A percentile compares a stretch with the other conserved stretches of the same genome.
Conservation (phyloP, 2,797 vertebrate species). For the Sus cebifrons region DNA sequence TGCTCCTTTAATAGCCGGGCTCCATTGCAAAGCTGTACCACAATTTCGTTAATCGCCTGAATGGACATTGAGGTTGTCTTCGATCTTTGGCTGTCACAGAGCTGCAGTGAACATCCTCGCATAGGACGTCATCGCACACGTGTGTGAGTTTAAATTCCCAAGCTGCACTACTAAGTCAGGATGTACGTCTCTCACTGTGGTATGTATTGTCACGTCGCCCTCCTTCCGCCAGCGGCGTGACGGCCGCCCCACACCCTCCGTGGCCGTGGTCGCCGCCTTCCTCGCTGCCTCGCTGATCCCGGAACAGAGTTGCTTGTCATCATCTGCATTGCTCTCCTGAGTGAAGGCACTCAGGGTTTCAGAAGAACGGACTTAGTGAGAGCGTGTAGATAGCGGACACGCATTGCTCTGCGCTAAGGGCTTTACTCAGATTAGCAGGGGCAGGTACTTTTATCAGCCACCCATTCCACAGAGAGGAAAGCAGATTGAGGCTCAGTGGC, state of each 20-base stretch:
- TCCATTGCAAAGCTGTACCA: accelerated
- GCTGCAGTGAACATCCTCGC: slow-evolving; percentile 14
- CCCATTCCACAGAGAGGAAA: background rate
- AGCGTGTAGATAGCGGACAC: background rate
- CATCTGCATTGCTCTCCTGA: background rate
- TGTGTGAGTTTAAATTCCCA: slow-evolving; percentile 54
- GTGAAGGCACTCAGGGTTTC: background rate
- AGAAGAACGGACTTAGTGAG: background rate
- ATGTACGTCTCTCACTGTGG: background rate
- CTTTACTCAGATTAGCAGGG: background rate
- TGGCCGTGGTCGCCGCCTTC: accelerated
- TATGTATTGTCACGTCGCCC: accelerated
- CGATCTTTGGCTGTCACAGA: background rate
- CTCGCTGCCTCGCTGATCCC: background rate
- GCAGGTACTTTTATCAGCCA: background rate
- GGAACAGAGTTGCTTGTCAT: accelerated
- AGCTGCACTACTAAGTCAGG: slow-evolving; percentile 14
- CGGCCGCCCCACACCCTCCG: accelerated
- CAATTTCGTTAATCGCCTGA: background rate
- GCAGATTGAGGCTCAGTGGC: background rate
- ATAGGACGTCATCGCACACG: background rate
- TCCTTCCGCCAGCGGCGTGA: accelerated
- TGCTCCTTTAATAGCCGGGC: background rate
- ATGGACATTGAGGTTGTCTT: background rate
- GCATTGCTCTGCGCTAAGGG: background rate